Evolutionary conservation across 2,113 vertebrate genomes (phyloP).

Genomic region (Takifugu flavidus): DNA sequence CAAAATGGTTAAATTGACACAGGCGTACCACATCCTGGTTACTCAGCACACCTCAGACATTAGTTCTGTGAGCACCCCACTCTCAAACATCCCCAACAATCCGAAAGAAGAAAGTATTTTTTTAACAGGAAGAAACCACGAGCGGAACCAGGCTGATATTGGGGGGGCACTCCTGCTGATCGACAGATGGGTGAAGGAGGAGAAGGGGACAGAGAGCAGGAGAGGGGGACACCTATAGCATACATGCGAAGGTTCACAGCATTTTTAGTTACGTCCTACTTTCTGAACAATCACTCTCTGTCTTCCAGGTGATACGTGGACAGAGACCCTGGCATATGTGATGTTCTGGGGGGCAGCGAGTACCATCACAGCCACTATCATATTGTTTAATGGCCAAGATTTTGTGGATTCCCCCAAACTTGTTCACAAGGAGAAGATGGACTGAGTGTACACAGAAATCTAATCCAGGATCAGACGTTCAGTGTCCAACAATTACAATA

Average conservation of each 20-base stretch:
- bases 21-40: too few species aligned
- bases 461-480: too few species aligned
- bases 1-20: too few species aligned
- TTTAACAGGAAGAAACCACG: too few species aligned
- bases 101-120: too few species aligned
- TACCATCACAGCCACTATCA: conserved; percentile 87
- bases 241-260: background rate
- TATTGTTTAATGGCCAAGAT: conserved; percentile 92
- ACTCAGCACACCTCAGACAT: too few species aligned
- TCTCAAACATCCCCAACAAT: too few species aligned
- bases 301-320: conserved; percentile 89
- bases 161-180: background rate
- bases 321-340: conserved; percentile 91
- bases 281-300: background rate
- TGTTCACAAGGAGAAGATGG: conserved; percentile 98
- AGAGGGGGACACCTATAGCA: too few species aligned
- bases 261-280: background rate
- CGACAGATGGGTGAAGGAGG: background rate
- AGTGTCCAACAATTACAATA: background rate
- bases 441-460: conserved; percentile 79
- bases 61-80: too few species aligned
- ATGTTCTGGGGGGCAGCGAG: conserved; percentile 93
- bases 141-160: too few species aligned
- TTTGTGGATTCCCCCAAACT: conserved; percentile 95
- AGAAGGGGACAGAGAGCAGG: too few species aligned